A percentile compares a stretch with the other conserved stretches of the same genome.
phyloP scores from a whole-genome alignment of 2,797 vertebrate genomes.

The Lacerta bilineata region DNA sequence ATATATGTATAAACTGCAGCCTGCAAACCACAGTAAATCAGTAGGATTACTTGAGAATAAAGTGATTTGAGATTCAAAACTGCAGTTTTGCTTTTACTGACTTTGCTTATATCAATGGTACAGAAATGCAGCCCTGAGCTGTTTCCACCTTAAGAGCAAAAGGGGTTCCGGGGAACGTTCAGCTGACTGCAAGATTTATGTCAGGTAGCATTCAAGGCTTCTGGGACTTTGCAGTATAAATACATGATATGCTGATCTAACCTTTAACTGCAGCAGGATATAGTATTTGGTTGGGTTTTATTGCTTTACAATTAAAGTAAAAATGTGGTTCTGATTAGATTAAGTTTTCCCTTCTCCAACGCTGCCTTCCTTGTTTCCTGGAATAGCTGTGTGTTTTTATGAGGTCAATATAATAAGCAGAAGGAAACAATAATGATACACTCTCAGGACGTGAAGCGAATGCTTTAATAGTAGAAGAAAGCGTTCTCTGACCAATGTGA shows the following conservation, averaged over 20 bases:
- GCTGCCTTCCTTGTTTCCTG: constrained; percentile 65
- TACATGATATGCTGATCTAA: constrained; percentile 72
- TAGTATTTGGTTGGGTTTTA: constrained; percentile 64
- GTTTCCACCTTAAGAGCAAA: constrained; percentile 24
- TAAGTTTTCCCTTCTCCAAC: constrained; percentile 54
- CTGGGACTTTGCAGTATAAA: constrained; percentile 68
- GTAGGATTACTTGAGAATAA: not conserved
- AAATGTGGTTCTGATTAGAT: constrained; percentile 73
- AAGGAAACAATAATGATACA: constrained; percentile 40
- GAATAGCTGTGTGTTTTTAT: constrained; percentile 71
- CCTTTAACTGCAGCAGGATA: constrained; percentile 68
- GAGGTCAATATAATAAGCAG: constrained; percentile 62
- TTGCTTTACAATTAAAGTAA: constrained; percentile 73
- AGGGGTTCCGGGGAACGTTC: constrained; percentile 45
- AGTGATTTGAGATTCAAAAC: not conserved
- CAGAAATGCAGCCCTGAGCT: not conserved
- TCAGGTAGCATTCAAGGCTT: constrained; percentile 47
- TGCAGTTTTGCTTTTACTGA: not conserved
- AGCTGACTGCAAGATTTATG: constrained; percentile 63
- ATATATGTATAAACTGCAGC: not conserved
- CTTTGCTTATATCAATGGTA: not conserved
- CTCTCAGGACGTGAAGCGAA: constrained; percentile 54
- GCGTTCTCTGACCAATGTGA: constrained; percentile 15
- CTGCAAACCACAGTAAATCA: not conserved
- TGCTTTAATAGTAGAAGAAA: constrained; percentile 50